A percentile compares a stretch with the other conserved stretches of the same genome.
Conservation (phyloP, 2,888 invertebrate genomes). For the Kryphioiulus occultus region DNA sequence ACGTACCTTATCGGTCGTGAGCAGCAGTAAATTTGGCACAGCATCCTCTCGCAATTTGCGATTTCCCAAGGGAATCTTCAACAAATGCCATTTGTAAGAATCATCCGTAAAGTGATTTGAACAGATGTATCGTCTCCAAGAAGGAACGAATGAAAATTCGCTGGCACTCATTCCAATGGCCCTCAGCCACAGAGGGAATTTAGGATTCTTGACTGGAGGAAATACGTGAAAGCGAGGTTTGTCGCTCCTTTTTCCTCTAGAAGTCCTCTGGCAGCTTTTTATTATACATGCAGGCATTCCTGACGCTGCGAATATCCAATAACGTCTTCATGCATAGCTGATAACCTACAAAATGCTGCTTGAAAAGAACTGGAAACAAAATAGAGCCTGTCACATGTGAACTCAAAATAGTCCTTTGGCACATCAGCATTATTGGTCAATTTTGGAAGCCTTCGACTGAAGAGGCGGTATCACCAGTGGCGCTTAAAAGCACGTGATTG, state of each 20-base stretch:
- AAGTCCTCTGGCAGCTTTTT: background rate
- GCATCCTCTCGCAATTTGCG: background rate
- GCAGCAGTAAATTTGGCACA: background rate
- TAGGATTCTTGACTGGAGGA: conserved; percentile 5
- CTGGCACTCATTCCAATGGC: conserved; percentile 6
- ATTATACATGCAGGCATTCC: background rate
- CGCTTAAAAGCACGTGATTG: no score
- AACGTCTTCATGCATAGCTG: no score
- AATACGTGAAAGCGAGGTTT: conserved; percentile 1
- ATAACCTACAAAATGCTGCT: no score
- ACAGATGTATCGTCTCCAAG: background rate
- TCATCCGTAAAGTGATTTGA: background rate
- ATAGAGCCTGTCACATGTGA: no score
- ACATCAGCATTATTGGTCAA: background rate
- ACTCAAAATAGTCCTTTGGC: background rate
- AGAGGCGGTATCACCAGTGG: no score
- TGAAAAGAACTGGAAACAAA: no score
- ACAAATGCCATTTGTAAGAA: background rate
- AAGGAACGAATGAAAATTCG: background rate
- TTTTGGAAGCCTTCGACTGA: background rate
- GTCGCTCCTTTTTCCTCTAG: background rate
- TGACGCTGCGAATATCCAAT: no score
- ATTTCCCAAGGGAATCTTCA: background rate
- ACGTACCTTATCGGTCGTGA: background rate
- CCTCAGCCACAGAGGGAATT: background rate